Base-by-base conservation (phyloP, 2,797 vertebrate species). In the Philypnodon macrostomus region DNA sequence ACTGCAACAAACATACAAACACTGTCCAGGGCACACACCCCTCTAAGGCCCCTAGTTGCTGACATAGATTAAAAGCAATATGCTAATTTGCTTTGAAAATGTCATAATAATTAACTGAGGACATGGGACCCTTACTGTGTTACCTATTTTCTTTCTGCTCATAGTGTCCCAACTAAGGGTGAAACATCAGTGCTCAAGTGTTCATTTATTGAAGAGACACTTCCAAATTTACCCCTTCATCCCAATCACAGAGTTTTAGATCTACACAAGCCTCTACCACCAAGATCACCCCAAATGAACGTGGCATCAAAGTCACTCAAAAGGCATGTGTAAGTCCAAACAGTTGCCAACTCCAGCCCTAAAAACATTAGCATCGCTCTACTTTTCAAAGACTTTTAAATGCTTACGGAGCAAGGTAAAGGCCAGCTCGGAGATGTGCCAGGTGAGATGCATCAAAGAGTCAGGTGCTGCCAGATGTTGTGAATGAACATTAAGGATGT, bases 361-460 rank as follows among this genome's bases (percentile, higher is more conserved):
- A 16, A 49, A 60, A 53, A 67, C 42, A 61, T 35, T 27, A 46
- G 9, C n/a, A 24, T 27, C 27, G 26, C 18, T 31, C n/a, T n/a
- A 44, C 41, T 68, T 65, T 62, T 59, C 40, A 53, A 58, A 65
- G 53, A 24, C 40, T 58, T 55, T 21, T 49, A 64, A 73, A 65
- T 54, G 70, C 66, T 68, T 78, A 76, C 67, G 0, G 64, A 17
- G 73, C 67, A 74, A n/a, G 33, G 65, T 75, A 63, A 69, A 65
- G 68, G 69, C 73, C 72, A 76, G 72, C 66, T 45, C 29, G 15
- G 45, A 33, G 15, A 48, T 67, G 59, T 69, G 67, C 71, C 67
- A 70, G 66, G 53, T 63, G 67, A 79, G 77, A 81, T 73, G 75
- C 80, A 80, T 86, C 80, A 77, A 70, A 80, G 64, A 41, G 62